phyloP scores from a whole-genome alignment of 2,888 invertebrate species.

The Scelioninae gen. 1 region DNA sequence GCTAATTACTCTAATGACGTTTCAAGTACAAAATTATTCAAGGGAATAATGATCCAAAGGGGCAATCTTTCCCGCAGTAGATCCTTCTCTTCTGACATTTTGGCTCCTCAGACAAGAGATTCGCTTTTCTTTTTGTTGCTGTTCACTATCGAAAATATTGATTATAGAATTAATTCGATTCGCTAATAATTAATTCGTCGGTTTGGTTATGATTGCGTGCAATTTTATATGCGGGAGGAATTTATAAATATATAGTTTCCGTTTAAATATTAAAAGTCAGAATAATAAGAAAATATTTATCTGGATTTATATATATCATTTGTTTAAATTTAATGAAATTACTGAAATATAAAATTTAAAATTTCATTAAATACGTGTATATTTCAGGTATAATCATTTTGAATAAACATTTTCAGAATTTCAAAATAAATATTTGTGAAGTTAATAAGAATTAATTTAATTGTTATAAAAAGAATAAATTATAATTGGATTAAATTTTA shows the following conservation, averaged over 20 bases:
- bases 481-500: no score
- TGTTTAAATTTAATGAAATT: no score
- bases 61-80: constrained; percentile 48
- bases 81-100: constrained; percentile 20
- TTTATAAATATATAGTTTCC: not conserved
- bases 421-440: no score
- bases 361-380: no score
- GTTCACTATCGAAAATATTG: constrained; percentile 3
- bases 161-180: not conserved
- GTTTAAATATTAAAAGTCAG: no score
- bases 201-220: not conserved
- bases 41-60: constrained; percentile 67
- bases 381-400: no score
- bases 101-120: not conserved
- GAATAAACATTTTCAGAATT: no score
- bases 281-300: no score
- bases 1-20: constrained; percentile 76
- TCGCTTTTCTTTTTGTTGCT: constrained; percentile 16
- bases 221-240: not conserved
- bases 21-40: constrained; percentile 73
- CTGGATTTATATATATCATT: no score
- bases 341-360: no score
- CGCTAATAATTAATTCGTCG: not conserved
- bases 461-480: no score
- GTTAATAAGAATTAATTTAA: no score